These are phyloP conservation scores for Drosophila prolongata DNA, from an alignment of 2,888 invertebrate species.

Conservation along the genomic window DNA sequence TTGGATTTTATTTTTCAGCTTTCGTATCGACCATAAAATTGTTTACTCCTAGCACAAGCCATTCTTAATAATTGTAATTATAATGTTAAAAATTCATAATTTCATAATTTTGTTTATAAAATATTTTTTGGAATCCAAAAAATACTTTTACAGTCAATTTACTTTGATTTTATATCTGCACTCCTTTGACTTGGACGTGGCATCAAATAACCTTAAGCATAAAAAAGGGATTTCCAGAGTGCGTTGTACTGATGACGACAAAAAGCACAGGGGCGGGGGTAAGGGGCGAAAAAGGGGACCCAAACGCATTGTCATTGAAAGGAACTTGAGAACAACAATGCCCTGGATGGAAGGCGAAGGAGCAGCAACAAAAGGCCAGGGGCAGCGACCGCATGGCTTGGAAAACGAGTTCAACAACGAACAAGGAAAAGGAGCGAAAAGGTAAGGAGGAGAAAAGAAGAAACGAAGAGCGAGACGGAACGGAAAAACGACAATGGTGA, in stretches of 20 bases:
- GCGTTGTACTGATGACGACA: slow-evolving; percentile 67
- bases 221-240: slow-evolving; percentile 44
- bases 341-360: slow-evolving; percentile 25
- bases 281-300: background rate
- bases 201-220: slow-evolving; percentile 17
- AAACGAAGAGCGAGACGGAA: slow-evolving; percentile 5
- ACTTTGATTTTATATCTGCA: background rate
- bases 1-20: no score
- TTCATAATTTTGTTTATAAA: no score
- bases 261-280: slow-evolving; percentile 23
- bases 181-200: slow-evolving; percentile 8
- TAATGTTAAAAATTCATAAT: no score
- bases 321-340: slow-evolving; percentile 65
- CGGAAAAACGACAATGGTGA: slow-evolving; percentile 28
- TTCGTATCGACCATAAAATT: no score
- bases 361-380: slow-evolving; percentile 59
- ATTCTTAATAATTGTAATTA: no score
- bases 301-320: slow-evolving; percentile 76
- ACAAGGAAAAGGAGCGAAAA: slow-evolving; percentile 7
- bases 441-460: background rate
- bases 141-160: background rate
- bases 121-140: no score
- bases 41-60: no score
- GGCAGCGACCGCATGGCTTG: slow-evolving; percentile 78
- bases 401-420: slow-evolving; percentile 67